Base-by-base conservation (phyloP, 2,888 invertebrate species). In the Trissolcus japonicus region DNA sequence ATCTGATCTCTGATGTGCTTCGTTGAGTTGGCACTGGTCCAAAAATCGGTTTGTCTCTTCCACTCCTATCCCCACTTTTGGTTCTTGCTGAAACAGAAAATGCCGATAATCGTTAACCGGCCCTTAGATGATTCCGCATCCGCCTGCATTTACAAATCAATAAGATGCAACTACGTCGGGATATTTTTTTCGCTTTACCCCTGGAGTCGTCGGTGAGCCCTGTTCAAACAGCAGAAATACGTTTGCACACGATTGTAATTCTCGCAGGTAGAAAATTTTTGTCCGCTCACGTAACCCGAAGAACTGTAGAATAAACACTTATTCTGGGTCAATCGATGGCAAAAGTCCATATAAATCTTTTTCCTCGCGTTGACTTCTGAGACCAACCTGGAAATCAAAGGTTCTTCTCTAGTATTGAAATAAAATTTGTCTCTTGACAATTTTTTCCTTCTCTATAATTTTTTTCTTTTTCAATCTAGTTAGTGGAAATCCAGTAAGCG, bases 21-120 rank as follows among this genome's bases (percentile, higher is more conserved):
- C 16, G 43, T 62, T 63, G 59, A 56, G 19, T 56, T 76, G 69
- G 69, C 69, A 66, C 63, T 17, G 43, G 17, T 53, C 74, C 67
- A 74, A 74, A 46, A 66, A 55, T 66, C 25, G 46, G 57, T 73
- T 46, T 11, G 46, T 29, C 53, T 56, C 35, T 56, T 35, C 56
- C 9, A 17, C 14, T 6, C 11, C n/a, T 17, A 16, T 14, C 17
- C 57, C n/a, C 29, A 46, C 46, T 46, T 46, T 46, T 35, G 11
- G 51, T 19, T 1, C 35, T 14, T 16, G 43, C 13, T 14, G 40
- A 66, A 59, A 55, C 56, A 56, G 51, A 59, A n/a, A 29, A 43
- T 4, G 25, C 25, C 25, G 35, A 16, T 54, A 35, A 60, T 60
- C 60, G 60, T 68, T 68, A 60, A 60, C 19, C 54, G 68, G 51